These are phyloP conservation scores for Thalpophila matura DNA, from an alignment of 2,888 invertebrate species.

Conservation along the genomic window DNA sequence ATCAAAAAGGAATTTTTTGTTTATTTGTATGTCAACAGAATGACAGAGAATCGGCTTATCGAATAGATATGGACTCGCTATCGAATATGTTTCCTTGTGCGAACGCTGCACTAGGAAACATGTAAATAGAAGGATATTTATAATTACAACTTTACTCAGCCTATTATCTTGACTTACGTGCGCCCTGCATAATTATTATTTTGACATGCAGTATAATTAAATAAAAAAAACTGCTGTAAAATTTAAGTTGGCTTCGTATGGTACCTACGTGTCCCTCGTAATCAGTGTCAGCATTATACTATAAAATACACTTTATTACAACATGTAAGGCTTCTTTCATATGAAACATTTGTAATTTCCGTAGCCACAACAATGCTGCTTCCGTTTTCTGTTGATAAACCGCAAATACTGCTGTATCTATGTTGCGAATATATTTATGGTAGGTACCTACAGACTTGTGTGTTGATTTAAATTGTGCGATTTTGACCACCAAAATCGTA, in stretches of 20 bases:
- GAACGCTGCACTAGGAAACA: not conserved
- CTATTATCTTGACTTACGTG: too few species aligned
- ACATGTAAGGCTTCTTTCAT: not conserved
- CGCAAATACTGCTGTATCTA: not conserved
- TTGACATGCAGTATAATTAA: not conserved
- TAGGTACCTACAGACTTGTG: not conserved
- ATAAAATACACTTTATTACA: not conserved
- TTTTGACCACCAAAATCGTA: too few species aligned
- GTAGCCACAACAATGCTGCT: constrained; percentile 12
- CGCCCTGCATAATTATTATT: too few species aligned
- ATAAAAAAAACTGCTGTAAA: not conserved
- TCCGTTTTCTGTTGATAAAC: not conserved
- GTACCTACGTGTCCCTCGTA: too few species aligned
- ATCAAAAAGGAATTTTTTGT: constrained; percentile 38
- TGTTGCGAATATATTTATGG: not conserved
- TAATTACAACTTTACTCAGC: too few species aligned
- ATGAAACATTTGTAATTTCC: not conserved
- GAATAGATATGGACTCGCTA: constrained; percentile 1
- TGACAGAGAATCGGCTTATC: constrained; percentile 29
- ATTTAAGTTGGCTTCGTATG: too few species aligned
- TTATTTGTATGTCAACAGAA: constrained; percentile 34
- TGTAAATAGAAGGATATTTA: not conserved
- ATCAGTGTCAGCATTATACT: too few species aligned
- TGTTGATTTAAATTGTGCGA: too few species aligned
- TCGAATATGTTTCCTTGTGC: constrained; percentile 11